Evolutionary conservation across 2,888 invertebrate species (phyloP), one percentile per base, ranked within the genome.

Genomic region (Tachina lurida): DNA sequence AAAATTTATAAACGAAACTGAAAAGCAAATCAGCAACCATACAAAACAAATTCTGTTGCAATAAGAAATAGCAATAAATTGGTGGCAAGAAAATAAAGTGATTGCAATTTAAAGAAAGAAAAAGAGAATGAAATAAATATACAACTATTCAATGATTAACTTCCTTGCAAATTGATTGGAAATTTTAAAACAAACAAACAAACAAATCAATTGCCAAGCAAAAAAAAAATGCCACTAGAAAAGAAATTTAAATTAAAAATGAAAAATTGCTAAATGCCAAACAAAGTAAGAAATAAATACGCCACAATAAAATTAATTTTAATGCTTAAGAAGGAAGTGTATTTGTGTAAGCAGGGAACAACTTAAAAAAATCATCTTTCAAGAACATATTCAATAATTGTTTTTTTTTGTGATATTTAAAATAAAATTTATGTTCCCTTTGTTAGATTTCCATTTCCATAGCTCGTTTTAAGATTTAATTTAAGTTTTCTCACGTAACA

Each of bases 1-100:
- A 76, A 52, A 31, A 73, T 60, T 74, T 62, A 22, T 63, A 15
- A 22, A 31, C n/a, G 19, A 39, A 62, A 70, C 70, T n/a, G 9
- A 54, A 45, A 39, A 22, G 41, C 10, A 56, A 45, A 70, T 41
- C 63, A 43, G 19, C 7, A 73, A 71, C 58, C 15, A 0, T 31
- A 19, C 7, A 63, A 63, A 43, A 3, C 0, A 68, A 67, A 58
- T 31, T 45, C 10, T 39, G 9, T 45, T 9, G n/a, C 31, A 80
- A 83, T 70, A 49, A 45, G 77, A 77, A 76, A 45, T 52, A 73
- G 62, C 41, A 74, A 78, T 75, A 47, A 78, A 74, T 74, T 62
- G 54, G 41, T 74, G 22, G n/a, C 58, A 60, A 77, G n/a, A 47
- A 54, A n/a, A 58, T 10, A n/a, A 17, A 54, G 10, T 62, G 15